Percentiles rank a stretch among this genome's conserved stretches.
These are phyloP conservation scores for Merops nubicus DNA, from an alignment of 2,113 vertebrate genomes.

Conservation along the genomic window DNA sequence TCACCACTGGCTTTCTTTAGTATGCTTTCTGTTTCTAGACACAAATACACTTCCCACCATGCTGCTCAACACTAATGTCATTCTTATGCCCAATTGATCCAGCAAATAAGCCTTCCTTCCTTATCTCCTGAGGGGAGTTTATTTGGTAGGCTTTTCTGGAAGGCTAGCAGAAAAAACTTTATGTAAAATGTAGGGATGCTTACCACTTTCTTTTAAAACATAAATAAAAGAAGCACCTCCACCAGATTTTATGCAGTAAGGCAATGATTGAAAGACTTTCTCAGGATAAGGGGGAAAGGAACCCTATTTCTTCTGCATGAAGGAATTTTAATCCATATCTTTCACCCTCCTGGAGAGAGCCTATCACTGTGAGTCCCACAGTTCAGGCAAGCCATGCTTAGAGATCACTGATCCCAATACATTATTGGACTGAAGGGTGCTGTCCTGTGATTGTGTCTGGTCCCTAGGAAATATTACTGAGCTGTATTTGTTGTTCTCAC, in stretches of 20 bases:
- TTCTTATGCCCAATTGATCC: not conserved
- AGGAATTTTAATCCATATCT: not conserved
- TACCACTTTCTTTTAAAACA: not conserved
- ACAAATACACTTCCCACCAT: not conserved
- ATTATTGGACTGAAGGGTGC: not conserved
- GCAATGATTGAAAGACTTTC: not conserved
- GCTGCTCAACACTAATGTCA: not conserved
- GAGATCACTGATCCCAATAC: not conserved
- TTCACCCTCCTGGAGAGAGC: not conserved
- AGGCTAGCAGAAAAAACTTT: not conserved
- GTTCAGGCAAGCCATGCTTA: not conserved
- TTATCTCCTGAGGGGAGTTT: not conserved
- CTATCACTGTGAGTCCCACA: not conserved
- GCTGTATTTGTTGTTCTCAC: not conserved
- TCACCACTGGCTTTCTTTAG: not conserved
- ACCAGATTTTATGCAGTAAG: not conserved
- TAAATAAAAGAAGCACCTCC: not conserved
- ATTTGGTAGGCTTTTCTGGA: not conserved
- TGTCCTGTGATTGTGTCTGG: not conserved
- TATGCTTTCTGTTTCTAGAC: not conserved
- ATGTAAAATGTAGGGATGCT: not conserved
- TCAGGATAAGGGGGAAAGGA: not conserved
- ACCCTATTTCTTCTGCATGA: not conserved
- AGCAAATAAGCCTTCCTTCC: constrained; percentile 4
- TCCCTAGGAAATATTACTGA: not conserved